Percentiles rank a stretch among this genome's conserved stretches.
These are phyloP conservation scores for Rhinatrema bivittatum DNA, from an alignment of 2,797 vertebrate genomes.

Conservation along the genomic window DNA sequence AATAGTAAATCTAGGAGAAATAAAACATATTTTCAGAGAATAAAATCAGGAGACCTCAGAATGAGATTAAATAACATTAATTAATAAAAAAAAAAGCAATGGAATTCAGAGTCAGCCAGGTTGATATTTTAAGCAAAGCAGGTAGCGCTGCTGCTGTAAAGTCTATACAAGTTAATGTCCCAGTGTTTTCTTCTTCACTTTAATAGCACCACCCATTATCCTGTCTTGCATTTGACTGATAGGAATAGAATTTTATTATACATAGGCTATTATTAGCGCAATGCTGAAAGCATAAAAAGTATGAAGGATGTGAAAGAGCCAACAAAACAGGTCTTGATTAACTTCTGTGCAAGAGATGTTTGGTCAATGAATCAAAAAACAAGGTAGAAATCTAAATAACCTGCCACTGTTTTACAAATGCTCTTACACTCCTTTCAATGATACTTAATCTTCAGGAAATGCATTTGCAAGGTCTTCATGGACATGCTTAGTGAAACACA, in stretches of 20 bases:
- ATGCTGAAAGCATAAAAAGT: not conserved
- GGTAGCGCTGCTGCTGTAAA: no score
- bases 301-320: conserved; percentile 10
- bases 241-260: conserved; percentile 9
- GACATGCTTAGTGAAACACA: conserved; percentile 7
- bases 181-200: not conserved
- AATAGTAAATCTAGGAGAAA: no score
- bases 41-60: no score
- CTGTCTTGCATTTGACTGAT: not conserved
- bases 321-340: conserved; percentile 14
- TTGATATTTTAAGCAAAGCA: no score
- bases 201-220: not conserved
- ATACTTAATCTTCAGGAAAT: not conserved
- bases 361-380: conserved; percentile 20
- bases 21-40: no score
- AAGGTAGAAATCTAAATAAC: conserved; percentile 13
- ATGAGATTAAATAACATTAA: no score
- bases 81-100: no score
- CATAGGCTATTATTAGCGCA: conserved; percentile 2
- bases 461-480: conserved; percentile 21
- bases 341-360: not conserved
- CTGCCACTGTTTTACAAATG: conserved; percentile 8
- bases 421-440: conserved; percentile 2
- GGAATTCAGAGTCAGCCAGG: no score
- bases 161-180: not conserved